Conservation (phyloP, 2,888 invertebrate species). For the Cryptops parisi region DNA sequence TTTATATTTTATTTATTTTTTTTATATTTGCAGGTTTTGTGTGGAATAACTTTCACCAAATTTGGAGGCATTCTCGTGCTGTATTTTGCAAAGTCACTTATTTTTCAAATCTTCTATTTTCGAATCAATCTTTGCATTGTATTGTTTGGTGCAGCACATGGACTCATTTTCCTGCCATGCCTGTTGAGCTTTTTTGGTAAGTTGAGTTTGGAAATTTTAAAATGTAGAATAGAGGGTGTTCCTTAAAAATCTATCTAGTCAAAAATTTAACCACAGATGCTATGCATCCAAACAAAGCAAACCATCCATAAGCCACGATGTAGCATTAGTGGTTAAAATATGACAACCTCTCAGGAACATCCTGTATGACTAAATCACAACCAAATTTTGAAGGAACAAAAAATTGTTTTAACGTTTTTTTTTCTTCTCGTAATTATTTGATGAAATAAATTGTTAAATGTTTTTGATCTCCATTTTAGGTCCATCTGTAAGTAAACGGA, state of each 20-base stretch:
- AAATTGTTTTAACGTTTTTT: too few species aligned
- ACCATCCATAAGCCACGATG: too few species aligned
- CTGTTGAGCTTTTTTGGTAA: constrained; percentile 92
- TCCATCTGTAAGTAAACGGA: constrained; percentile 6
- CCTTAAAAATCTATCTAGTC: too few species aligned
- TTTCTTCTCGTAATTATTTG: too few species aligned
- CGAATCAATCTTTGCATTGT: constrained; percentile 97
- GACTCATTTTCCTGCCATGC: constrained; percentile 92
- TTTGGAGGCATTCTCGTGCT: constrained; percentile 93
- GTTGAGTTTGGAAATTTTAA: constrained; percentile 24
- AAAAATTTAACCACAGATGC: too few species aligned
- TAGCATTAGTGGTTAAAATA: too few species aligned
- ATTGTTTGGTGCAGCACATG: constrained; percentile 89
- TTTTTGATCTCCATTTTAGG: too few species aligned
- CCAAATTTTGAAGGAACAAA: too few species aligned
- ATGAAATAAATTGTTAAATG: too few species aligned
- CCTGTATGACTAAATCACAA: too few species aligned
- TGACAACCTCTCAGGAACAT: too few species aligned
- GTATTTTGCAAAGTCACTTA: constrained; percentile 93
- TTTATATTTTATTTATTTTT: background rate
- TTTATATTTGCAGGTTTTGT: constrained; percentile 53
- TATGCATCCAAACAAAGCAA: too few species aligned
- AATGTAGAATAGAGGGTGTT: background rate
- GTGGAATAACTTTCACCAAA: constrained; percentile 95
- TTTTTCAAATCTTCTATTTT: constrained; percentile 88